These are phyloP conservation scores for Oegoconia quadripuncta DNA, from an alignment of 2,888 invertebrate genomes.

Conservation along the genomic window DNA sequence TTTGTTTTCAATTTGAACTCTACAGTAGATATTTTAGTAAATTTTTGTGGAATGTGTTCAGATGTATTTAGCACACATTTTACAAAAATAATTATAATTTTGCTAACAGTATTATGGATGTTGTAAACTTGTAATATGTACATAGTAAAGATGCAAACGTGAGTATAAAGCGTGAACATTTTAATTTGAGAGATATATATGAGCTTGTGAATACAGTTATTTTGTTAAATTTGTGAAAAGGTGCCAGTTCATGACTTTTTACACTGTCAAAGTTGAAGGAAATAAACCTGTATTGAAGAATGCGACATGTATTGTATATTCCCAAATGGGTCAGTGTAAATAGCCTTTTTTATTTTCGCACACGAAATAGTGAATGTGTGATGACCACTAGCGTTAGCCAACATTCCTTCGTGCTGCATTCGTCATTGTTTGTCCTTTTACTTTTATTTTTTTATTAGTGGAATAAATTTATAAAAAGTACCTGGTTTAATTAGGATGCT, in stretches of 20 bases:
- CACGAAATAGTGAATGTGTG: slow-evolving; percentile 29
- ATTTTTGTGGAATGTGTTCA: slow-evolving; percentile 13
- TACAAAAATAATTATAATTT: slow-evolving; percentile 42
- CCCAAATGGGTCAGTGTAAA: slow-evolving; percentile 34
- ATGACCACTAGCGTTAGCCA: slow-evolving; percentile 56
- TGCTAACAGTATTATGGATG: slow-evolving; percentile 58
- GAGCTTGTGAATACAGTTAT: slow-evolving; percentile 9
- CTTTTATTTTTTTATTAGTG: slow-evolving; percentile 53
- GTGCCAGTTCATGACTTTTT: slow-evolving; percentile 25
- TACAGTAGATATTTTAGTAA: slow-evolving; percentile 2
- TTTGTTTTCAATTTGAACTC: slow-evolving; percentile 1
- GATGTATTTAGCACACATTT: slow-evolving; percentile 22
- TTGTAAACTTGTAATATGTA: slow-evolving; percentile 33
- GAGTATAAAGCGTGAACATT: neutral
- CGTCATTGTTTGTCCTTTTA: slow-evolving; percentile 62
- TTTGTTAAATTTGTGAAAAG: slow-evolving; percentile 19
- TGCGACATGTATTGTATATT: slow-evolving; percentile 1
- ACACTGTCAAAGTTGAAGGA: slow-evolving; percentile 11
- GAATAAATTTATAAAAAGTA: slow-evolving; percentile 75
- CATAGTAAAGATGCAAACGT: slow-evolving; percentile 14
- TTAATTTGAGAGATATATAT: neutral
- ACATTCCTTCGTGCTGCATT: slow-evolving; percentile 78
- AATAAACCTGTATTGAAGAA: slow-evolving; percentile 21
- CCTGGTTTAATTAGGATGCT: slow-evolving; percentile 79
- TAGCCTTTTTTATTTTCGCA: slow-evolving; percentile 28